Evolutionary conservation across 2,888 invertebrate genomes (phyloP).

Genomic region (Sepioteuthis lessoniana): DNA sequence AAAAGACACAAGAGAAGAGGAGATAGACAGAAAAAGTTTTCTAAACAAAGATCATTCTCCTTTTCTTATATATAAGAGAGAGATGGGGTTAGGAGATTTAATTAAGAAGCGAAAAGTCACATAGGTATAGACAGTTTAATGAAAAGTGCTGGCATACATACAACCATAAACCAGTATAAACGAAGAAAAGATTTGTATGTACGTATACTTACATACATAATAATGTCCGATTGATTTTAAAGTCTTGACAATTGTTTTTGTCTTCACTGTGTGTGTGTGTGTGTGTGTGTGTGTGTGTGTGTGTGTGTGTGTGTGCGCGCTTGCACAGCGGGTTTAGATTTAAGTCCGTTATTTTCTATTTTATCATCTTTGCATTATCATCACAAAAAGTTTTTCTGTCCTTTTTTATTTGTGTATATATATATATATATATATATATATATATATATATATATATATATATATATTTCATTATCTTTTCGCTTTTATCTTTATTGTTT

Average conservation of each 20-base stretch:
- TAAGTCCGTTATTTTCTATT: constrained; percentile 33
- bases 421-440: too few relatives aligned
- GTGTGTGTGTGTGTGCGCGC: background rate
- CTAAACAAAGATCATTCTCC: too few relatives aligned
- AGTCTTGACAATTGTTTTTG: background rate
- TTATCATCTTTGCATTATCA: background rate
- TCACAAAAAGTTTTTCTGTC: background rate
- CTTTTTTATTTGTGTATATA: background rate
- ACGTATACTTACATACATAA: background rate
- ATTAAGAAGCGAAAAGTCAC: background rate
- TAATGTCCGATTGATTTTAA: background rate
- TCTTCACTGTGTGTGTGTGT: too few relatives aligned
- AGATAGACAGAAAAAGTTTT: too few relatives aligned
- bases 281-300: too few relatives aligned
- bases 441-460: background rate
- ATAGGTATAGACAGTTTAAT: background rate
- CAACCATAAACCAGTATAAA: background rate
- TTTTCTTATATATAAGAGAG: too few relatives aligned
- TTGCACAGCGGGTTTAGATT: background rate
- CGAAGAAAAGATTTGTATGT: too few relatives aligned
- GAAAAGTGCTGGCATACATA: background rate
- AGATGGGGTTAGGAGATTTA: too few relatives aligned
- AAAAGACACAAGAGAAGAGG: too few relatives aligned
- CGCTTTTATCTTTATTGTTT: background rate
- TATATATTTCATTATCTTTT: background rate